phyloP scores from a whole-genome alignment of 2,888 invertebrate species.

The Thymelicus sylvestris region DNA sequence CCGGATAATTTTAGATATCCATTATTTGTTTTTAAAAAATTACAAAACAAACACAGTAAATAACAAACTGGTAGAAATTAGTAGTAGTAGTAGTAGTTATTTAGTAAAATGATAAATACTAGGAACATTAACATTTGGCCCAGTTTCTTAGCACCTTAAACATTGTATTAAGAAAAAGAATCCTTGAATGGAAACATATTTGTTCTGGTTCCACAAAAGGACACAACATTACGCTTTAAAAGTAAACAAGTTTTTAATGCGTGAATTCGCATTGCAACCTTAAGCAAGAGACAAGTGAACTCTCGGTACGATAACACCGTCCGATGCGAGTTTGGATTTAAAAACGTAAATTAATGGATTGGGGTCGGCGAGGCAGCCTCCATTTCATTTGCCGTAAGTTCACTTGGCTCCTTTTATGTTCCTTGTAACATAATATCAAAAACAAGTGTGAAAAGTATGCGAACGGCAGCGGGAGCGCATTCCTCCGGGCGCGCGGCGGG shows the following conservation, averaged over 20 bases:
- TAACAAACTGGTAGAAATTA: conserved; percentile 1
- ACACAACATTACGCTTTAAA: conserved; percentile 70
- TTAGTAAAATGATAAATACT: conserved; percentile 39
- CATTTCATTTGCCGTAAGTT: conserved; percentile 50
- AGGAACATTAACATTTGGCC: conserved; percentile 51
- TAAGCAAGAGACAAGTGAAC: conserved; percentile 65
- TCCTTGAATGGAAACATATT: conserved; percentile 74
- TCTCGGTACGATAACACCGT: conserved; percentile 52
- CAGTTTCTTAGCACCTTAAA: conserved; percentile 50
- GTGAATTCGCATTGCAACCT: conserved; percentile 74
- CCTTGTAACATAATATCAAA: conserved; percentile 52
- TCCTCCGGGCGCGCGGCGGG: conserved; percentile 51
- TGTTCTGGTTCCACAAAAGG: conserved; percentile 68
- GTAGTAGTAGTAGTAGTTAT: conserved; percentile 13
- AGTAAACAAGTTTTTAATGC: conserved; percentile 76
- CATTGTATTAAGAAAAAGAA: conserved; percentile 56
- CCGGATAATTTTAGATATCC: not conserved
- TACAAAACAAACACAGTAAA: not conserved
- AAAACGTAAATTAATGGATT: conserved; percentile 53
- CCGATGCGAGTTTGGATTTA: conserved; percentile 56
- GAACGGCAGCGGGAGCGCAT: conserved; percentile 51
- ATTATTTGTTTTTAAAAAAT: not conserved
- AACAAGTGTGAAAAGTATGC: conserved; percentile 58
- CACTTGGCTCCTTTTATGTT: conserved; percentile 51
- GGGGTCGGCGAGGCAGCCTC: conserved; percentile 48